Evolutionary conservation across 92 coral and sea anemone genomes (phyloP).

Genomic region (Zoanthus solanderi): DNA sequence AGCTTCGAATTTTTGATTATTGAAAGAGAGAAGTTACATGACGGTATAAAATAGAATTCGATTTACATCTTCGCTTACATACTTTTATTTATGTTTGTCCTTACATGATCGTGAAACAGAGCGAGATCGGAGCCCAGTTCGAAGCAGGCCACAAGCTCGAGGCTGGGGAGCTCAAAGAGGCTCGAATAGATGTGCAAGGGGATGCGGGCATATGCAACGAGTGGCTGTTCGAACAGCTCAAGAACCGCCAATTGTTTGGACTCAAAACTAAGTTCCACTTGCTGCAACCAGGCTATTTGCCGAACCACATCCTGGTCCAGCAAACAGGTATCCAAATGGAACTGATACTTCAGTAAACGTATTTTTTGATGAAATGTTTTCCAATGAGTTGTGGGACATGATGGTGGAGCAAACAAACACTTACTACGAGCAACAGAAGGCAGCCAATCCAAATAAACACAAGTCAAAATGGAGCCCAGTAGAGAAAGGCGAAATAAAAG

Average conservation of each 20-base stretch:
- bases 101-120: slow-evolving; percentile 1
- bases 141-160: slow-evolving; percentile 10
- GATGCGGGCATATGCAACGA: slow-evolving; percentile 13
- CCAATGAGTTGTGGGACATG: background rate
- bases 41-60: background rate
- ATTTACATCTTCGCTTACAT: background rate
- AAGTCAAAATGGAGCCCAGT: slow-evolving; percentile 56
- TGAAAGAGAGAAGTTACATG: slow-evolving; percentile 1
- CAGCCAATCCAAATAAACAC: slow-evolving; percentile 64
- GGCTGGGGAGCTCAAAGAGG: slow-evolving; percentile 7
- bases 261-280: background rate
- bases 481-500: slow-evolving; percentile 52
- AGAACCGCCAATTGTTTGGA: background rate
- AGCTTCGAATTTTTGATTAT: background rate
- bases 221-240: background rate
- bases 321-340: slow-evolving; percentile 18
- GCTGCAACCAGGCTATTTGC: background rate
- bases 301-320: slow-evolving; percentile 13
- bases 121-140: slow-evolving; percentile 9
- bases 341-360: background rate
- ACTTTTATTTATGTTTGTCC: background rate
- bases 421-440: slow-evolving; percentile 15
- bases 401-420: background rate
- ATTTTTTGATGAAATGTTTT: background rate
- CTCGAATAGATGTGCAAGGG: background rate